Evolutionary conservation across 2,888 invertebrate species (phyloP).

Genomic region (Cataglyphis altisquamis): DNA sequence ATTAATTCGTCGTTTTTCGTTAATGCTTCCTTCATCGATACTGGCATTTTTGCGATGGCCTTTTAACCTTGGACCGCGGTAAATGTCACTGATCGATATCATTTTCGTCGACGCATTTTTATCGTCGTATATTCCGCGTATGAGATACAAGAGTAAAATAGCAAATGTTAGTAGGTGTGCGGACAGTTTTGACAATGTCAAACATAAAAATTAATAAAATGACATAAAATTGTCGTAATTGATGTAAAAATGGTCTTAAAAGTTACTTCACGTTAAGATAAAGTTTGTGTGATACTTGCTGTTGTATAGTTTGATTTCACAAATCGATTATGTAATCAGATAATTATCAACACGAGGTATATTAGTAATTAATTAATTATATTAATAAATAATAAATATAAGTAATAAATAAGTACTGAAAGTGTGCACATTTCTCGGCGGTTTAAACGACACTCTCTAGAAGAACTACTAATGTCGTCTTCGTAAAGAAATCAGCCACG

Average conservation of each 20-base stretch:
- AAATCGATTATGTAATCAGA: constrained; percentile 4
- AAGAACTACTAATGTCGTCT: constrained; percentile 57
- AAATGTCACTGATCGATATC: constrained; percentile 52
- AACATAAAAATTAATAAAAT: background rate
- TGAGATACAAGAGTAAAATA: background rate
- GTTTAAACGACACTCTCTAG: constrained; percentile 52
- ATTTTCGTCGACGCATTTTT: constrained; percentile 44
- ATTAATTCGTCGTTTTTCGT: constrained; percentile 44
- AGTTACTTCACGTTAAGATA: background rate
- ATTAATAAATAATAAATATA: constrained; percentile 15
- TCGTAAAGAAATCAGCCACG: constrained; percentile 69
- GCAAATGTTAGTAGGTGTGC: background rate
- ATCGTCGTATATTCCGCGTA: background rate
- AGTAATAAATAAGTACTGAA: constrained; percentile 5
- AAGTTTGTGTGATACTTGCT: background rate
- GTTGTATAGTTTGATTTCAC: background rate
- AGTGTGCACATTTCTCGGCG: constrained; percentile 25
- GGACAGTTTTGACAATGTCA: constrained; percentile 47
- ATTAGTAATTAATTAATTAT: constrained; percentile 4
- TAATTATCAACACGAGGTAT: background rate
- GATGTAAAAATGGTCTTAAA: background rate
- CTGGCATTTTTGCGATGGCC: constrained; percentile 34
- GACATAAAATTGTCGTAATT: background rate
- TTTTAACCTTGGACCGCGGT: constrained; percentile 37
- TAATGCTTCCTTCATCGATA: constrained; percentile 40